Conservation (phyloP, 2,113 vertebrate species). For the Heliornis fulica region DNA sequence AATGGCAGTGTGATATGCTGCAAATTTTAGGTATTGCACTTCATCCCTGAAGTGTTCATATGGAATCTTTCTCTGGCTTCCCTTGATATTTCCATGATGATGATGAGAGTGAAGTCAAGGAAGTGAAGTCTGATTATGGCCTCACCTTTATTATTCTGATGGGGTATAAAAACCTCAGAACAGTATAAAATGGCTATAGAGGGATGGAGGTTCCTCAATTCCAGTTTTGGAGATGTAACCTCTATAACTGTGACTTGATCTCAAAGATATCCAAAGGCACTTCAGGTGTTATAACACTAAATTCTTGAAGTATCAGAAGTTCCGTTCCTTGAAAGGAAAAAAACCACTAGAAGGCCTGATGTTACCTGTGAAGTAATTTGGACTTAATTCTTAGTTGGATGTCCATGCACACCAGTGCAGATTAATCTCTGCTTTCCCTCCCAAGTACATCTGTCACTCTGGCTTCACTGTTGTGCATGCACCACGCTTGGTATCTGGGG, state of each 20-base stretch:
- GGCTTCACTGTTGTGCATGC: neutral
- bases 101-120: neutral
- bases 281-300: neutral
- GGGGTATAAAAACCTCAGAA: neutral
- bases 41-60: neutral
- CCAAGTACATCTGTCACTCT: neutral
- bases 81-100: neutral
- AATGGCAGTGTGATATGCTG: neutral
- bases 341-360: neutral
- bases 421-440: neutral
- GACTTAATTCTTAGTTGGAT: neutral
- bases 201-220: neutral
- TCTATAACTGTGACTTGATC: neutral
- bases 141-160: neutral
- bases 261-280: neutral
- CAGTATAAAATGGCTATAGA: neutral
- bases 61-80: neutral
- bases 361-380: neutral
- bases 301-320: neutral
- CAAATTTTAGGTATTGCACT: neutral
- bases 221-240: neutral
- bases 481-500: rapidly evolving
- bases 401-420: rapidly evolving
- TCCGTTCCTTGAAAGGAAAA: neutral
- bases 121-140: neutral